Evolutionary conservation across 2,113 vertebrate species (phyloP), one percentile per base, ranked within the genome.

Genomic region (Oxyura jamaicensis): DNA sequence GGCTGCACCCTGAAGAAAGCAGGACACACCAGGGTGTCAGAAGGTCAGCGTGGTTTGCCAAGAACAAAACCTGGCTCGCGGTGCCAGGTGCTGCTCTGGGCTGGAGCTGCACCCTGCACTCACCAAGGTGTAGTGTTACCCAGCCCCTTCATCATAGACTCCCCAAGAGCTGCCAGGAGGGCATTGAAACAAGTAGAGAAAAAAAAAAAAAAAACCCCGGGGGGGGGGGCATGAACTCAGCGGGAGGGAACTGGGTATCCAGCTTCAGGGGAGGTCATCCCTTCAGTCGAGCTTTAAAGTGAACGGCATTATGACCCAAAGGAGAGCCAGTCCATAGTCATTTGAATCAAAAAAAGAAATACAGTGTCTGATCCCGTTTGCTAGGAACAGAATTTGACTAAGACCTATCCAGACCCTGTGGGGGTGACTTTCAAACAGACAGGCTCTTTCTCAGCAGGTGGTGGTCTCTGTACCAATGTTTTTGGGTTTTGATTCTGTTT

Each of bases 401-500:
- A 78, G 48, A 26, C 3, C 6, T 22, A 2, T 28, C 13, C 6
- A 82, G 17, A 60, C 21, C 8, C 5, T 68, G 0, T 44, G 11
- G 4, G 7, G 10, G 55, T 50, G 6, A 78, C 35, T 78, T 87
- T 82, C 22, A 25, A 67, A 26, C 7, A 77, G 72, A 8, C 2
- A 42, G 6, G 4, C 11, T n/a, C 11, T 73, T 90, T 85, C 53
- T 73, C 22, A 72, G 18, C 4, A 87, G 5, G 8, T 10, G 63
- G 6, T 0, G 2, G 50, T 48, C 11, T 68, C 26, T 48, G 18
- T 31, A 36, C 3, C 1, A 2, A 2, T 29, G 7, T 36, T 83
- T 66, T 26, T 39, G 14, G 22, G 4, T 29, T 48, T 80, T 76
- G 8, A 10, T 73, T 7, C 26, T 60, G 11, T 25, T 36, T 23